phyloP scores from a whole-genome alignment of 2,113 vertebrate species.

The Genyomyrus donnyi region DNA sequence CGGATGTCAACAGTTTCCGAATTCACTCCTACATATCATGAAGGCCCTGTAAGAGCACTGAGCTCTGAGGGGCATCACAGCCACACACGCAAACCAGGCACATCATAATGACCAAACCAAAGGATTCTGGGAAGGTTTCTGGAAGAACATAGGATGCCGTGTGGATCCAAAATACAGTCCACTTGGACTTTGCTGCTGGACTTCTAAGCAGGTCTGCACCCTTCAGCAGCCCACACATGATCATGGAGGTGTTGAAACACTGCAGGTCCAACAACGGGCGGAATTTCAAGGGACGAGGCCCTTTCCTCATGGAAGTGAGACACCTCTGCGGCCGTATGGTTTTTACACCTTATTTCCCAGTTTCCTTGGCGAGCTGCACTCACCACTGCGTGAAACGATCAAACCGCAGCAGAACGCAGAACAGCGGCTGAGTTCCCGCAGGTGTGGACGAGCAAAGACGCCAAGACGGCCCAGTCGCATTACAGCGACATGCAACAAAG shows the following conservation, averaged over 20 bases:
- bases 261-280: not conserved
- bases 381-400: not conserved
- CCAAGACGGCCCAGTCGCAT: not conserved
- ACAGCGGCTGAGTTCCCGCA: not conserved
- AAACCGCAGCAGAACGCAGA: not conserved
- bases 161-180: not conserved
- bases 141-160: not conserved
- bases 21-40: not conserved
- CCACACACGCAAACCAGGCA: not conserved
- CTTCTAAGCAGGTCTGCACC: not conserved
- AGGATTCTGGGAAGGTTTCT: not conserved
- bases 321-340: not conserved
- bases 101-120: not conserved
- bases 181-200: not conserved
- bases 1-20: not conserved
- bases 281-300: not conserved
- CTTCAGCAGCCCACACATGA: not conserved
- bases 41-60: not conserved
- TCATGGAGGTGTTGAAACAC: not conserved
- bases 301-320: not conserved
- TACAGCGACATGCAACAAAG: not conserved
- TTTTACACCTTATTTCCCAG: not conserved
- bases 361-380: not conserved
- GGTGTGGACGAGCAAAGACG: not conserved
- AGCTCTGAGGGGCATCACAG: not conserved